Evolutionary conservation across 2,797 vertebrate species (phyloP).

Genomic region (Manis pentadactyla): DNA sequence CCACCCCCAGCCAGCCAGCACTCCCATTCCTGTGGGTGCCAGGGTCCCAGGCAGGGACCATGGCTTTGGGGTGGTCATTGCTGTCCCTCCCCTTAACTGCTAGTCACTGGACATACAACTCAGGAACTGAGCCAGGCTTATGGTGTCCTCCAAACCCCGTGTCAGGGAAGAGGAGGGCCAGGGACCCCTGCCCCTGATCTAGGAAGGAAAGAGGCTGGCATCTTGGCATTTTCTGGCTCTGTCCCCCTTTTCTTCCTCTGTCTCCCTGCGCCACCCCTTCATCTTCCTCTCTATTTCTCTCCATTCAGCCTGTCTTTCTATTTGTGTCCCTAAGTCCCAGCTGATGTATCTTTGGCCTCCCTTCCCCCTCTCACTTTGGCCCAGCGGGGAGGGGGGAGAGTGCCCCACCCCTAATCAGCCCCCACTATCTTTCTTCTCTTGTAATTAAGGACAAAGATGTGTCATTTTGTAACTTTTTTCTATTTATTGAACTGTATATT

Average conservation of each 20-base stretch:
- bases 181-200: not conserved
- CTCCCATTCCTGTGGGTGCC: slow-evolving; percentile 6
- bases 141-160: slow-evolving; percentile 38
- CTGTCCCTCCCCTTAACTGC: not conserved
- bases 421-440: slow-evolving; percentile 21
- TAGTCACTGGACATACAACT: slow-evolving; percentile 81
- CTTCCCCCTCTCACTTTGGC: not conserved
- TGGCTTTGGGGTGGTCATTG: not conserved
- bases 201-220: slow-evolving; percentile 26
- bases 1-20: not conserved
- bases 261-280: not conserved
- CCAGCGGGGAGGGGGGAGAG: not conserved
- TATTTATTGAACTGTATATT: slow-evolving; percentile 84
- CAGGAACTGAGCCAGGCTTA: slow-evolving; percentile 76
- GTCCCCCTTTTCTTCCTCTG: not conserved
- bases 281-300: not conserved
- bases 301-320: not conserved
- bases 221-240: not conserved
- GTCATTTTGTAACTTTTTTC: slow-evolving; percentile 84
- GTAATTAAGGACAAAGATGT: slow-evolving; percentile 71
- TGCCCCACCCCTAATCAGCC: not conserved
- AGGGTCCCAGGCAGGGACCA: slow-evolving; percentile 17
- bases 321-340: not conserved
- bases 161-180: slow-evolving; percentile 19
- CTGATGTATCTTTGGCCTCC: not conserved